Evolutionary conservation across 2,888 invertebrate species (phyloP), one percentile per base, ranked within the genome.

Genomic region (Drosophila cracens): DNA sequence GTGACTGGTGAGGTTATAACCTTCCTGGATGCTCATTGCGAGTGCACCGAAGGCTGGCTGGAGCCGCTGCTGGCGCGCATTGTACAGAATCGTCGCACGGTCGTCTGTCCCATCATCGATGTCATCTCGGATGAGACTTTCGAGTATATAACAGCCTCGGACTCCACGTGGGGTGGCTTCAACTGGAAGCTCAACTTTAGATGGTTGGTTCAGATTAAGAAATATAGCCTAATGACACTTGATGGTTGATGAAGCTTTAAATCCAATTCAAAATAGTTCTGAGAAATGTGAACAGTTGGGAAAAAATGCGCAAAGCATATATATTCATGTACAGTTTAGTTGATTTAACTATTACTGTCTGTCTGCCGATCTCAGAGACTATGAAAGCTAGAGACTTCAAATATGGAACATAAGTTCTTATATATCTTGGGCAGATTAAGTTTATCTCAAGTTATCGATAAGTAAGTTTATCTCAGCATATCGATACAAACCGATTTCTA

Each of bases 81-180:
- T 83, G 98, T 97, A 8, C 96, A 97, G 92, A 97, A 99, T 94
- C 95, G 98, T 82, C 97, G 96, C 79, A 97, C 98, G 0, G 99
- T 99, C 53, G 99, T 99, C 6, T 98, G 99, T 93, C 99, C 99
- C 11, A 98, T 99, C 83, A 99, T 99, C 88, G 99, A 99, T 93
- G 99, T 99, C 69, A 99, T 99, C 91, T 98, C 98, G 54, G 99
- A 99, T 93, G 99, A 99, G 89, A 98, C 98, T 6, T 99, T 99
- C 94, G 99, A 99, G 94, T 99, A 99, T 94, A 98, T 99, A 76
- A 97, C 99, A 59, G 99, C 99, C 1, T 99, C 99, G 2, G 99
- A 99, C 93, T 98, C 99, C 96, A 99, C 99, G 0, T 99, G 99
- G 99, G 99, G 99, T 76, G 99, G 99, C 31, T 99, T 99, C 94